A percentile compares a stretch with the other conserved stretches of the same genome.
Evolutionary conservation across 30 jellyfish, hydroid and myxozoan genomes (phyloP).

Genomic region (Catostylus mosaicus): DNA sequence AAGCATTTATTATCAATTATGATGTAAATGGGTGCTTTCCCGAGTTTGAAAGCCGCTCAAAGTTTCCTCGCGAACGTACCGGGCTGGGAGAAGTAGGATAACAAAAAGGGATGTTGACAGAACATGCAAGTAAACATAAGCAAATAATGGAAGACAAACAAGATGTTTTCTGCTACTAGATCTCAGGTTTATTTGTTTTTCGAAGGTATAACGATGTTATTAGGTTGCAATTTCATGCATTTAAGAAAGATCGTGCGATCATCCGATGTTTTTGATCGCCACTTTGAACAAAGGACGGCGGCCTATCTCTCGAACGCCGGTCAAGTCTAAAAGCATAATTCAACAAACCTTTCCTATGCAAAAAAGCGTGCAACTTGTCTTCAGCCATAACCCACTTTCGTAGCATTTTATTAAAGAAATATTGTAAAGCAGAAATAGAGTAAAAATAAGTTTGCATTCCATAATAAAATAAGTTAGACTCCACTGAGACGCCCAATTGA

Average conservation of each 20-base stretch:
- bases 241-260: not conserved
- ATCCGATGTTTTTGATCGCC: not conserved
- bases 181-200: no score
- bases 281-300: conserved; percentile 2
- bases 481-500: conserved; percentile 9
- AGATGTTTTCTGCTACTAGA: no score
- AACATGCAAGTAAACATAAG: no score
- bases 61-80: no score
- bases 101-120: no score
- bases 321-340: not conserved
- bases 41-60: no score
- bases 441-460: not conserved
- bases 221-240: not conserved
- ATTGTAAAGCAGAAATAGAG: not conserved
- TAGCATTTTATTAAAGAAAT: not conserved
- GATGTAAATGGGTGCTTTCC: no score
- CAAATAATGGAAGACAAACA: no score
- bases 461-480: not conserved
- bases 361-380: conserved; percentile 1
- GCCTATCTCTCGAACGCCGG: not conserved
- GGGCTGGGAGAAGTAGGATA: no score
- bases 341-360: conserved; percentile 35
- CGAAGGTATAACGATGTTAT: not conserved
- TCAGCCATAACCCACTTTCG: not conserved
- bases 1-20: no score